Base-by-base conservation (phyloP, 2,888 invertebrate genomes). In the Anagyrus pseudococci region DNA sequence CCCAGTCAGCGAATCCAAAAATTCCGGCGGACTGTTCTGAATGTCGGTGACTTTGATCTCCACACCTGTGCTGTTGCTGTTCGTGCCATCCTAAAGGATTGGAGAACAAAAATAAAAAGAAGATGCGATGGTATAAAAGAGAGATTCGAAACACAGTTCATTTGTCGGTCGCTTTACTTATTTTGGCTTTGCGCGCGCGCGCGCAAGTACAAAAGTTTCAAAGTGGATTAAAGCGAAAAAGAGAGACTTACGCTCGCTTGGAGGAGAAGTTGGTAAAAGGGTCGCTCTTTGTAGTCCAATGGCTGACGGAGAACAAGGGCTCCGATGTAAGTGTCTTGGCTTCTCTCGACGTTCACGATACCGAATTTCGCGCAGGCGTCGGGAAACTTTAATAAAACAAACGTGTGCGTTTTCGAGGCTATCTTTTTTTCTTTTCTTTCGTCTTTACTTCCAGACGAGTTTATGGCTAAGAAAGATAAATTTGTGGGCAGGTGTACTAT, bases 1-100 rank as follows among this genome's bases (percentile, higher is more conserved):
- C 0, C 91, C 91, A 15, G 90, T 89, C 58, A 94, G 83, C 0
- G 93, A 87, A 0, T 93, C 93, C 49, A 88, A 87, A 82, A 95
- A 95, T 58, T 90, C 86, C 0, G 95, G 95, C 0, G 94, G 92
- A 1, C 89, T 90, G 79, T 95, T 93, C 83, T 95, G 95, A 0
- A 94, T 89, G 76, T 95, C 94, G 64, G 88, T 85, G 0, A 96
- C 90, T 68, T 89, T 88, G 25, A 94, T 88, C 73, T 90, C 89
- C 15, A 94, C 89, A 52, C 86, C 87, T 0, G 91, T 88, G 13
- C 87, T 87, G 0, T 89, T 88, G 71, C 88, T 88, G 70, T 91
- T 87, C 13, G 85, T 84, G 0, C 94, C 94, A 77, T 95, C 95
- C 93, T 93, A 72, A 33, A 33, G 7, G 13, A 6, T n/a, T 15